Base-by-base conservation (phyloP, 2,888 invertebrate genomes). In the Leucophenga montana region DNA sequence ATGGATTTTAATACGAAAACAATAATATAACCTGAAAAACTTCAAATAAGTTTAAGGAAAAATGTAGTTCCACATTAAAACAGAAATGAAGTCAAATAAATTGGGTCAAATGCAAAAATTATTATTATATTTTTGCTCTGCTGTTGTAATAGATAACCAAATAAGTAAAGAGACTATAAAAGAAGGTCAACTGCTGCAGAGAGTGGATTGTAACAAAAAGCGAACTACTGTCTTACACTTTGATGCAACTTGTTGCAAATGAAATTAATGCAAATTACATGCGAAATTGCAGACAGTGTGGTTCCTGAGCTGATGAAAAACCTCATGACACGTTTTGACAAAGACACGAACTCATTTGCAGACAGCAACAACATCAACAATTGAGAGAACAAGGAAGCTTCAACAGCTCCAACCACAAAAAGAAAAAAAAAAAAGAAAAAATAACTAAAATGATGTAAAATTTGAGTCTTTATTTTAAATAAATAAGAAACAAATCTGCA, bases 181-280 rank as follows among this genome's bases (percentile, higher is more conserved):
- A 33, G 33, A 5, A 39, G 39, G 39, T 39, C 9, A 39, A 8
- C 4, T 39, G 39, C 9, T 5, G 3, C 3, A 1, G 39, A 39
- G 11, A 39, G 1, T 39, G 39, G 39, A 39, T 39, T 39, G 8
- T 8, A 39, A 39, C 39, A 39, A n/a, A 16, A 50, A n/a, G 13
- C 50, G 16, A 54, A 61, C 78, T 77, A 73, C 75, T 75, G 74
- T 73, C 69, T 76, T 74, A 75, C 75, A 76, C 76, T 71, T 72
- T 68, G 56, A 18, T 65, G 59, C 57, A 27, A 48, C 31, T 0
- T 20, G 68, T 65, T 64, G 39, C 39, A 39, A 39, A 39, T 39
- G 11, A 82, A 74, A 54, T 68, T 76, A 78, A 81, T 81, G 84
- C 84, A 81, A 82, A 81, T 81, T 81, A 78, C 70, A 74, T 76